Evolutionary conservation across 2,888 invertebrate genomes (phyloP).

Genomic region (Megamerina dolium): DNA sequence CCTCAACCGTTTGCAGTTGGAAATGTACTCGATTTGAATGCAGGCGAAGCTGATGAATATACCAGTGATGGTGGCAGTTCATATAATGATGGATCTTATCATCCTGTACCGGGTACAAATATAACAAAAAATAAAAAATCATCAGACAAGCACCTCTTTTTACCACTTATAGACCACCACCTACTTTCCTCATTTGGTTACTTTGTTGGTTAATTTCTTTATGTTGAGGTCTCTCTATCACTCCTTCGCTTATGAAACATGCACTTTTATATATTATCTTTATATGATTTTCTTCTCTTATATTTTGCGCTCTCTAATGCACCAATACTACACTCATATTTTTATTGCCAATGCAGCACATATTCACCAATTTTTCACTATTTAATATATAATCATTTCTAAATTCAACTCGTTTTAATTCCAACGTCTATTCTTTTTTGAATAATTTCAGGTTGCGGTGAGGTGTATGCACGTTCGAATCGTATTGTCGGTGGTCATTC

Average conservation of each 20-base stretch:
- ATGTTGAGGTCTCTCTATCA: slow-evolving; percentile 8
- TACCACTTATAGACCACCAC: too few relatives aligned
- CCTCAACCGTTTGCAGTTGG: slow-evolving; percentile 42
- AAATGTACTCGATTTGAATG: slow-evolving; percentile 41
- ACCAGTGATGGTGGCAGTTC: slow-evolving; percentile 30
- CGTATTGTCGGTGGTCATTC: slow-evolving; percentile 89
- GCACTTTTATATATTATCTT: not conserved
- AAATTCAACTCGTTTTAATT: not conserved
- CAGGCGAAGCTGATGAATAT: slow-evolving; percentile 37
- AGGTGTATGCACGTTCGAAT: slow-evolving; percentile 79
- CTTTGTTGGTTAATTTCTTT: not conserved
- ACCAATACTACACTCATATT: not conserved
- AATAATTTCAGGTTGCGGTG: slow-evolving; percentile 72
- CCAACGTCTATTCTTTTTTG: slow-evolving; percentile 12
- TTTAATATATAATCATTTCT: not conserved
- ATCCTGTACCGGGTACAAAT: slow-evolving; percentile 47
- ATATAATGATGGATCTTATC: slow-evolving; percentile 39
- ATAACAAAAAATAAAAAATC: too few relatives aligned
- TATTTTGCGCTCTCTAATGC: not conserved
- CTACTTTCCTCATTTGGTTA: slow-evolving; percentile 1
- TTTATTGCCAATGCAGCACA: not conserved
- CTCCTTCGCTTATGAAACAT: not conserved
- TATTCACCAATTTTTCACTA: not conserved
- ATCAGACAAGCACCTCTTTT: slow-evolving; percentile 6
- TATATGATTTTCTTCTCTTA: not conserved